Percentiles rank a stretch among this genome's conserved stretches.
Evolutionary conservation across 2,113 vertebrate genomes (phyloP).

Genomic region (Boleophthalmus pectinirostris): DNA sequence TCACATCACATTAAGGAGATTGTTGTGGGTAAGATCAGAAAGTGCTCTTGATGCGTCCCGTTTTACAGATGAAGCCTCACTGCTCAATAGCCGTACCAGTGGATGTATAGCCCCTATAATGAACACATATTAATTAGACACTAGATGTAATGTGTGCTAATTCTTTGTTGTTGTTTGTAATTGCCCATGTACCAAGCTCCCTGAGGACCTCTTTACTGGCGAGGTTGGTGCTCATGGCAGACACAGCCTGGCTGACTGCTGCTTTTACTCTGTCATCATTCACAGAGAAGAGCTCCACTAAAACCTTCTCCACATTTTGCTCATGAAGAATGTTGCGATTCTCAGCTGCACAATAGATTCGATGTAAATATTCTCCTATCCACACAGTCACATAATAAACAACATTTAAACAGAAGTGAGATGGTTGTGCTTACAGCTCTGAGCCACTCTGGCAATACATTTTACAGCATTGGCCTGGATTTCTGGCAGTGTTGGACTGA

Average conservation of each 20-base stretch:
- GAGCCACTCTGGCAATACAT: slow-evolving; percentile 82
- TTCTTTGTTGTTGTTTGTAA: not conserved
- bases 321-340: slow-evolving; percentile 83
- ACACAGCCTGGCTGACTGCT: slow-evolving; percentile 81
- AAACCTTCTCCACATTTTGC: slow-evolving; percentile 82
- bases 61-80: slow-evolving; percentile 74
- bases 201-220: slow-evolving; percentile 81
- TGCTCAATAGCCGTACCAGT: slow-evolving; percentile 80
- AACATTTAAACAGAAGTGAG: not conserved
- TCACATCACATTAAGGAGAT: slow-evolving; percentile 79
- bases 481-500: slow-evolving; percentile 70
- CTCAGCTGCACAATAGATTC: slow-evolving; percentile 74
- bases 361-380: not conserved
- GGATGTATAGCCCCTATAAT: slow-evolving; percentile 78
- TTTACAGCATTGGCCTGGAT: slow-evolving; percentile 82
- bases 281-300: slow-evolving; percentile 80
- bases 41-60: slow-evolving; percentile 83
- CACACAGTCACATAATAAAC: not conserved
- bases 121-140: slow-evolving; percentile 21
- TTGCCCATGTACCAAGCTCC: slow-evolving; percentile 79
- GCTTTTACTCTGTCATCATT: slow-evolving; percentile 72
- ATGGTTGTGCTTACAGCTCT: slow-evolving; percentile 69
- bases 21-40: slow-evolving; percentile 78
- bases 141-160: not conserved
- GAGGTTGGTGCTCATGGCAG: slow-evolving; percentile 78